These are phyloP conservation scores for Drepana arcuata DNA, from an alignment of 1,140 invertebrate genomes.

Conservation along the genomic window DNA sequence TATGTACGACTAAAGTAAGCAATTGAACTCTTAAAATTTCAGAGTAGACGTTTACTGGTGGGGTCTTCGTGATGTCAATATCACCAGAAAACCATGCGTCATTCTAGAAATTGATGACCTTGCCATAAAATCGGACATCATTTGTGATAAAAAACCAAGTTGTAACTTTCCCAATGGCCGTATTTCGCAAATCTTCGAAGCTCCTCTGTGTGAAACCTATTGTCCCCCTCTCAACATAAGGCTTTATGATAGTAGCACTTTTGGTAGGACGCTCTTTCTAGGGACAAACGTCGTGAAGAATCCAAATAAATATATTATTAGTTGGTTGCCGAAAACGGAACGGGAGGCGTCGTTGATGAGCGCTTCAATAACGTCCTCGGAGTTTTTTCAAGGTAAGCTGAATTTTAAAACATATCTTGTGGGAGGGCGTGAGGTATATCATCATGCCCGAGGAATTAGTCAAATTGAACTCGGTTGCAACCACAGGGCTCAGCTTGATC, in stretches of 20 bases:
- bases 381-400: slow-evolving; percentile 32
- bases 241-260: slow-evolving; percentile 74
- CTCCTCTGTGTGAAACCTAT: slow-evolving; percentile 59
- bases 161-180: slow-evolving; percentile 64
- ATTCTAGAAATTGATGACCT: slow-evolving; percentile 71
- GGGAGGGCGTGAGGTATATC: background rate
- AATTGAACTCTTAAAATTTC: no score
- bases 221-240: slow-evolving; percentile 72
- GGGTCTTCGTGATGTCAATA: slow-evolving; percentile 74
- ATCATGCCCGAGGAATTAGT: background rate
- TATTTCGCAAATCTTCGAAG: slow-evolving; percentile 54
- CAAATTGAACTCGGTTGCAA: background rate
- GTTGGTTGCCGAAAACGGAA: slow-evolving; percentile 37
- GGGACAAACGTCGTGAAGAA: slow-evolving; percentile 68
- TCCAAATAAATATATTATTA: slow-evolving; percentile 41
- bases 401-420: slow-evolving; percentile 3
- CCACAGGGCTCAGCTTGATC: background rate
- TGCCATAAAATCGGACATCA: slow-evolving; percentile 70
- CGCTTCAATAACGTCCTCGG: slow-evolving; percentile 29
- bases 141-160: slow-evolving; percentile 64
- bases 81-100: slow-evolving; percentile 71
- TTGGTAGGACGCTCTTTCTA: slow-evolving; percentile 72
- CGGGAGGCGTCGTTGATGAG: slow-evolving; percentile 28
- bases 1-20: no score
- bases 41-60: slow-evolving; percentile 76